Percentiles rank a stretch among this genome's conserved stretches.
Evolutionary conservation across 2,888 invertebrate genomes (phyloP).

Genomic region (Synanthedon tipuliformis): DNA sequence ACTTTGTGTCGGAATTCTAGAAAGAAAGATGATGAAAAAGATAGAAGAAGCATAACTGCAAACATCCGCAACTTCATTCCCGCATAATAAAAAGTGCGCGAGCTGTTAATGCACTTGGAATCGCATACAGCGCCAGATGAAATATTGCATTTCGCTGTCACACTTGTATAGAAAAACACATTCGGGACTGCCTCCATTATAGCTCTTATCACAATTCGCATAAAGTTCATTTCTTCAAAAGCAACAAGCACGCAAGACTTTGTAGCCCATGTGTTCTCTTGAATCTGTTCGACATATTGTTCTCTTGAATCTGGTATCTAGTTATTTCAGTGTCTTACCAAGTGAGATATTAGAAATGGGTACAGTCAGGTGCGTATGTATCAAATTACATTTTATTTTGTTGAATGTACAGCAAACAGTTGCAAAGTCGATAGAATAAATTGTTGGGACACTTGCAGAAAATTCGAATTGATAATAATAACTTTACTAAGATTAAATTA

Average conservation of each 20-base stretch:
- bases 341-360: slow-evolving; percentile 6
- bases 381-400: too few relatives aligned
- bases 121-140: slow-evolving; percentile 30
- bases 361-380: not conserved
- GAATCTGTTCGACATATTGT: not conserved
- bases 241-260: not conserved
- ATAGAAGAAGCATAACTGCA: too few relatives aligned
- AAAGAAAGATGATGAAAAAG: too few relatives aligned
- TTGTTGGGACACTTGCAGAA: too few relatives aligned
- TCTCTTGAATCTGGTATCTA: not conserved
- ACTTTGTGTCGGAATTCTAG: too few relatives aligned
- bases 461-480: too few relatives aligned
- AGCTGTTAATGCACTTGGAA: too few relatives aligned
- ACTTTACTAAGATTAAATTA: too few relatives aligned
- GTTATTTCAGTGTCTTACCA: not conserved
- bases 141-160: slow-evolving; percentile 40
- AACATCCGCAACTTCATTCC: too few relatives aligned
- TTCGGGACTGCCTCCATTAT: slow-evolving; percentile 2
- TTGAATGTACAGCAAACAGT: too few relatives aligned
- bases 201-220: not conserved
- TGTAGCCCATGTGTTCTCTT: not conserved
- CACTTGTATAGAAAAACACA: slow-evolving; percentile 18
- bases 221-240: slow-evolving; percentile 14
- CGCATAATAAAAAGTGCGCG: too few relatives aligned
- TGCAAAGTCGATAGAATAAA: too few relatives aligned